Percentiles rank a stretch among this genome's conserved stretches.
phyloP scores from a whole-genome alignment of 2,113 vertebrate species.

The Notothenia coriiceps region DNA sequence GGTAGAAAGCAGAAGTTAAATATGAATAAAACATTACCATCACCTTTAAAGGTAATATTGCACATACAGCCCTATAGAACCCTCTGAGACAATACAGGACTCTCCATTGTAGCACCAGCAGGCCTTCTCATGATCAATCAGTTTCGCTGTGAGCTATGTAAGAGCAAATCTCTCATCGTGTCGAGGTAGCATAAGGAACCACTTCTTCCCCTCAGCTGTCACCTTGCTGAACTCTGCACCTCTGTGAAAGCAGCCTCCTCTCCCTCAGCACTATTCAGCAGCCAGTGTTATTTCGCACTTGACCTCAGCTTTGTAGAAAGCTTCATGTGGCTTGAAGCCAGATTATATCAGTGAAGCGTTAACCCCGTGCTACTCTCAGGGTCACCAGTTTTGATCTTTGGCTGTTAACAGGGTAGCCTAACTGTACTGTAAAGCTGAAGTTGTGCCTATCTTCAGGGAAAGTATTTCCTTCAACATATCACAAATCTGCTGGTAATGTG shows the following conservation, averaged over 20 bases:
- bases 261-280: neutral
- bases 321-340: neutral
- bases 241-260: neutral
- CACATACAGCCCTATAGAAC: too few species aligned
- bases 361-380: slow-evolving; percentile 9
- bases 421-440: neutral
- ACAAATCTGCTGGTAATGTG: neutral
- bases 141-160: too few species aligned
- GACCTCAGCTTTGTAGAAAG: neutral
- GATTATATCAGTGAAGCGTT: slow-evolving; percentile 9
- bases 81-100: too few species aligned
- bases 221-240: neutral
- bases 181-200: neutral
- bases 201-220: neutral
- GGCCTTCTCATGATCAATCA: too few species aligned
- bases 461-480: neutral
- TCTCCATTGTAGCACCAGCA: too few species aligned
- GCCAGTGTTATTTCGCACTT: slow-evolving; percentile 11
- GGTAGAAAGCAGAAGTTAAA: too few species aligned
- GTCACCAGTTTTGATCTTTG: slow-evolving; percentile 10
- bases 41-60: neutral
- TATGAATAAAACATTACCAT: too few species aligned
- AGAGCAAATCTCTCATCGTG: too few species aligned
- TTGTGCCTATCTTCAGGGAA: neutral
- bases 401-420: slow-evolving; percentile 1